Conservation (phyloP, 2,113 vertebrate genomes). For the Potamarius usumacintae region DNA sequence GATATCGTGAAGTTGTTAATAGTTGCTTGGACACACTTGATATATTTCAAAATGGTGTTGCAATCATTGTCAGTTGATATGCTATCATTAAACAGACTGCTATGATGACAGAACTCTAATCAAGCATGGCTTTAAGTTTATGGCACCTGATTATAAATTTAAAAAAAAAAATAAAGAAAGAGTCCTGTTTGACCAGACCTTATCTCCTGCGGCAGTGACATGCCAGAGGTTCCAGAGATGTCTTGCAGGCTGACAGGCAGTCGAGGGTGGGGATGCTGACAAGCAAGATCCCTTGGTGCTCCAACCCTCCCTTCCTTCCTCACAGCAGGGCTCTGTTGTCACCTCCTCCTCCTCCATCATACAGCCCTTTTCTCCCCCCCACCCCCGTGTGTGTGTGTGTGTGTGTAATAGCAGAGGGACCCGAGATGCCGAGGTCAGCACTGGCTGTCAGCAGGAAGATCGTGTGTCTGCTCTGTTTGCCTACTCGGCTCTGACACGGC, state of each 20-base stretch:
- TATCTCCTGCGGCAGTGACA: neutral
- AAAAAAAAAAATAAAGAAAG: no score
- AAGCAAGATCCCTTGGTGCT: conserved; percentile 57
- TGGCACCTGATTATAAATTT: conserved; percentile 60
- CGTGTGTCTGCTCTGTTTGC: conserved; percentile 63
- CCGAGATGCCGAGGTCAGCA: conserved; percentile 64
- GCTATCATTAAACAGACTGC: neutral
- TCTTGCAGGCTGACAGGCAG: conserved; percentile 35
- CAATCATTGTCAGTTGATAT: neutral
- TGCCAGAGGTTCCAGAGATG: conserved; percentile 43
- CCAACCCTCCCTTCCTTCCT: conserved; percentile 31
- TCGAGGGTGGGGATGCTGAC: conserved; percentile 63
- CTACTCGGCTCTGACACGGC: conserved; percentile 44
- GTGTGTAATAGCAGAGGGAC: conserved; percentile 61
- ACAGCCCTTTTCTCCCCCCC: neutral
- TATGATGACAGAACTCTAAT: conserved; percentile 21
- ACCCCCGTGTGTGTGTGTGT: neutral
- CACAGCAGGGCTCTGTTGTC: conserved; percentile 68
- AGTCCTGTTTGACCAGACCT: conserved; percentile 28
- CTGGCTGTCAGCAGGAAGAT: conserved; percentile 68
- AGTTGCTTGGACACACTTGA: neutral
- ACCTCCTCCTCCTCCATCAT: conserved; percentile 50
- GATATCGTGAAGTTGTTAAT: neutral
- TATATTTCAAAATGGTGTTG: neutral
- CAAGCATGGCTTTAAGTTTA: conserved; percentile 63